Base-by-base conservation (phyloP, 2,888 invertebrate genomes). In the Tipula unca region DNA sequence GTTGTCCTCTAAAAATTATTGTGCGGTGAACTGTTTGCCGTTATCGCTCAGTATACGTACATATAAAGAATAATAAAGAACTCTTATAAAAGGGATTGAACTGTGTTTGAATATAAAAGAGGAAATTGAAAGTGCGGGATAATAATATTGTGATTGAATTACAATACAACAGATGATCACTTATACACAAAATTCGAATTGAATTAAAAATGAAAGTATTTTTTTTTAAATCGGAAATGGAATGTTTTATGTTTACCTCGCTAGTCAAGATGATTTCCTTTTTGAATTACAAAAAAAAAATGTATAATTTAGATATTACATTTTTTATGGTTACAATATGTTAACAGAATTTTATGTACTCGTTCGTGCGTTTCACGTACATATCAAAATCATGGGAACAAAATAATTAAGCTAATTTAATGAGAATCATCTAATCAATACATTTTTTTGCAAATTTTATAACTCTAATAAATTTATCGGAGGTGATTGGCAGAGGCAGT, bases 81-180 rank as follows among this genome's bases (percentile, higher is more conserved):
- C 10, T 69, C 69, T 8, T 25, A 69, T 3, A n/a, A 69, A 69
- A 69, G 25, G 69, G 69, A 69, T 69, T 69, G 69, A 69, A 69
- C 25, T 69, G 69, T 69, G 69, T 54, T n/a, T 69, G 69, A 69
- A 69, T 69, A 25, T 25, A 25, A 69, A 69, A 69, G 25, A 69
- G 69, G 69, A 69, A 69, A 69, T 69, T 69, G 48, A 48, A 48
- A 69, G 69, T 69, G 69, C 25, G 69, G 69, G 69, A 69, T 69
- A 69, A 69, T 69, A 69, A 69, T 20, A 13, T 20, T 69, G 69
- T 69, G 69, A 69, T 69, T 25, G 69, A 69, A 69, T 69, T 69
- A 69, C 69, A 69, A 69, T 69, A 69, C 69, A 69, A 69, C 69
- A 69, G 69, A 69, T 69, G 69, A 69, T 69, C 48, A 32, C 6